A percentile compares a stretch with the other conserved stretches of the same genome.
phyloP scores from a whole-genome alignment of 2,888 invertebrate genomes.

The Hydrotaea cyrtoneurina region DNA sequence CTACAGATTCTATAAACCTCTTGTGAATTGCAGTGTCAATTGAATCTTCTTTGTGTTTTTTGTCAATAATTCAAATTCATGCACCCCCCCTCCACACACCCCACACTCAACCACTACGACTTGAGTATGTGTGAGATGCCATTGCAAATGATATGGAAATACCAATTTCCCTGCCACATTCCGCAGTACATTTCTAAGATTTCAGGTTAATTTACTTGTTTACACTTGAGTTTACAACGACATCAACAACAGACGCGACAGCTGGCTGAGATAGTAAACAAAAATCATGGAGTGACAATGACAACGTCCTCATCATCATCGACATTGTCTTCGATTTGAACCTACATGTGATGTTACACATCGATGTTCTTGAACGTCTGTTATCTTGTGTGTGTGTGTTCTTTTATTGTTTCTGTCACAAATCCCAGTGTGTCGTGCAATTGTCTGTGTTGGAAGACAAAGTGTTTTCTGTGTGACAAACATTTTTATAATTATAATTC shows the following conservation, averaged over 20 bases:
- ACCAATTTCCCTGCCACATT: neutral
- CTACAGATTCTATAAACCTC: neutral
- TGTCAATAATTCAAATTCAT: neutral
- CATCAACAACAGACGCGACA: neutral
- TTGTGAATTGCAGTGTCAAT: neutral
- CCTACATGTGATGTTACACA: too few relatives aligned
- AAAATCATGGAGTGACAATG: neutral
- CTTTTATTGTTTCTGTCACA: too few relatives aligned
- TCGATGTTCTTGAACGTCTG: too few relatives aligned
- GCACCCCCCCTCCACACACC: too few relatives aligned
- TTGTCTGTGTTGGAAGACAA: neutral
- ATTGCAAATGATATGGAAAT: neutral
- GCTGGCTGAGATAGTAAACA: neutral
- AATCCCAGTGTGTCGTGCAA: too few relatives aligned
- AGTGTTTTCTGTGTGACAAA: neutral
- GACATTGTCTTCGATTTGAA: too few relatives aligned
- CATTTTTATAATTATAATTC: neutral
- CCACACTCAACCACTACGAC: too few relatives aligned
- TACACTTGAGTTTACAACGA: neutral
- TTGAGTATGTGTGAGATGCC: neutral
- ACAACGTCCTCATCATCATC: neutral
- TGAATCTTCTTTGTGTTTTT: neutral
- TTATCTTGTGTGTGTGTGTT: neutral
- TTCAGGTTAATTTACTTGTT: neutral
- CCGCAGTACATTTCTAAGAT: neutral